Evolutionary conservation across 53 echinoderm and acorn worm genomes (phyloP), one percentile per base, ranked within the genome.

Genomic region (Echinarachnius parma): DNA sequence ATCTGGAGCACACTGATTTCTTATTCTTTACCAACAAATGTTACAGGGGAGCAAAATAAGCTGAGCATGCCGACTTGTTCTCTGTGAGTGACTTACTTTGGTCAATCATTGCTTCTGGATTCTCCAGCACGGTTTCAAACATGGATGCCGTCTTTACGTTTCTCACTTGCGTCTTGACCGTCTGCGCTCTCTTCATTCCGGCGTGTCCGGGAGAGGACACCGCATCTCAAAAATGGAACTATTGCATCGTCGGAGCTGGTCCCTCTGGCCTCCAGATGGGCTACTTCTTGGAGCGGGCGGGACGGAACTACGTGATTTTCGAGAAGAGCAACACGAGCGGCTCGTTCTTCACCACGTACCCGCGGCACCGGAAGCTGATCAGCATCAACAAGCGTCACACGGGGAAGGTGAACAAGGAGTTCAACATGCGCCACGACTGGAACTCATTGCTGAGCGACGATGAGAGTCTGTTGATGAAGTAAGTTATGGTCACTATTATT

Each of bases 261-360:
- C 98, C 98, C 0, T 72, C 59, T 21, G 98, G 98, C 28, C 83
- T 98, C 3, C 98, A 98, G 81, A 98, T 98, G 88, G 98, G 98
- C 8, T 98, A 80, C 75, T 98, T 91, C 61, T 64, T 98, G 23
- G 82, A 98, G 34, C 64, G 81, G 46, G 85, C 98, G 0, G 78
- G 80, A 1, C 61, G 98, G 26, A 82, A 91, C 47, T 92, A 91
- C 36, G 69, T 98, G 8, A 88, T 98, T 46, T 81, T 98, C 34
- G 98, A 98, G 61, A 82, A 59, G 31, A 88, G 82, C 14, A 88
- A 98, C 70, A 49, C 39, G 36, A 87, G 87, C 24, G 98, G 98
- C 10, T 36, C 86, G 4, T 98, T 98, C 77, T 98, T 83, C 22
- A 53, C 46, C 48, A 59, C 48, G 14, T 98, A 91, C 48, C 98